phyloP scores from a whole-genome alignment of 2,113 vertebrate genomes.

The Phainopepla nitens region DNA sequence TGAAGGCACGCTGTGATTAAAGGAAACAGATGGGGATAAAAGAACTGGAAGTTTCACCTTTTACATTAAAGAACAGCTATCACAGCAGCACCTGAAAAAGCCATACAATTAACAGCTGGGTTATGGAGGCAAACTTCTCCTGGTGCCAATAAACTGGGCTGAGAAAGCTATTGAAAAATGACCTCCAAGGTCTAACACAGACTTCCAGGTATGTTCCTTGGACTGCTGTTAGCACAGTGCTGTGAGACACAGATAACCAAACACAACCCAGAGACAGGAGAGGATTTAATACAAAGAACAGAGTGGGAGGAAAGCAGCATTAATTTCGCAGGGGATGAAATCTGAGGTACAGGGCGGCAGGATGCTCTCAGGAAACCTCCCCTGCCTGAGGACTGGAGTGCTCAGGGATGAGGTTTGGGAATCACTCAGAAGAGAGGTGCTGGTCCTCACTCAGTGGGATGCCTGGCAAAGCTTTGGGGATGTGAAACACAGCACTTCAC shows the following conservation, averaged over 20 bases:
- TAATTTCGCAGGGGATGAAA: background rate
- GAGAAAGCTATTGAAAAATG: background rate
- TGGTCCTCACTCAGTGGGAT: background rate
- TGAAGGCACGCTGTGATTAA: background rate
- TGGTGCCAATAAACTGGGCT: background rate
- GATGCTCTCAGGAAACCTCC: background rate
- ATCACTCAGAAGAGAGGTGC: background rate
- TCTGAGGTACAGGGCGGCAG: fast-evolving
- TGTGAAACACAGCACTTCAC: background rate
- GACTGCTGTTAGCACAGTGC: background rate
- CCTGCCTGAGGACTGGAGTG: fast-evolving
- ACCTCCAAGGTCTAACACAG: background rate
- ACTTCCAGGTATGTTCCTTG: background rate
- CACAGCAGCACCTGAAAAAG: background rate
- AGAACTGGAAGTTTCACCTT: background rate
- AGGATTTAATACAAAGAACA: background rate
- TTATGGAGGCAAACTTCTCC: constrained; percentile 22
- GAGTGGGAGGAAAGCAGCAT: background rate
- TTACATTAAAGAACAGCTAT: background rate
- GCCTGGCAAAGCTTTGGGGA: background rate
- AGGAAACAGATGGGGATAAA: background rate
- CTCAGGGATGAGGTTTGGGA: background rate
- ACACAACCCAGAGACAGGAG: background rate
- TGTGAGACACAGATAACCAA: background rate
- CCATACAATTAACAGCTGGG: background rate